A percentile compares a stretch with the other conserved stretches of the same genome.
These are phyloP conservation scores for Sitta europaea DNA, from an alignment of 2,113 vertebrate species.

Conservation along the genomic window DNA sequence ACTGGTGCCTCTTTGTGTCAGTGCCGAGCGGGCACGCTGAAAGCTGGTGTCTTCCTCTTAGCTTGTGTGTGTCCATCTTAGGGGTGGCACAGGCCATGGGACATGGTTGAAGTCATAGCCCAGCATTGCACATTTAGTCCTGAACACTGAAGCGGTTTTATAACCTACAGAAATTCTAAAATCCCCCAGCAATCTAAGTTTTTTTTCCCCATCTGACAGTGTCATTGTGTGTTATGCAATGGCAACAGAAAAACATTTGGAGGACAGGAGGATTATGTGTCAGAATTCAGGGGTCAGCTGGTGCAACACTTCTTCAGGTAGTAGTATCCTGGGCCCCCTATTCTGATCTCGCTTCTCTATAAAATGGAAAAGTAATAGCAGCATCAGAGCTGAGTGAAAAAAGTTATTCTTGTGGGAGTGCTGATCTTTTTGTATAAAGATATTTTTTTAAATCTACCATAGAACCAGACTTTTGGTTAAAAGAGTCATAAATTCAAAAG, in stretches of 20 bases:
- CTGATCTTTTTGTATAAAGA: not conserved
- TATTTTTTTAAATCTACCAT: not conserved
- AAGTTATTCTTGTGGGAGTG: not conserved
- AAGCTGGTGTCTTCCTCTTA: not conserved
- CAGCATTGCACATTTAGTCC: not conserved
- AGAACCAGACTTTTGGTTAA: not conserved
- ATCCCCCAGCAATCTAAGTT: not conserved
- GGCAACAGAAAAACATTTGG: not conserved
- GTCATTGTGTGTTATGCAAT: not conserved
- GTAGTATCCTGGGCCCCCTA: not conserved
- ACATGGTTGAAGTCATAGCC: not conserved
- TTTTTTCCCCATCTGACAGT: not conserved
- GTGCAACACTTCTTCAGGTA: not conserved
- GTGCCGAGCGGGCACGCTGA: accelerated
- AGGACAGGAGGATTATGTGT: not conserved
- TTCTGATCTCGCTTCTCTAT: not conserved
- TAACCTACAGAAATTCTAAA: not conserved
- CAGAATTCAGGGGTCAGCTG: not conserved
- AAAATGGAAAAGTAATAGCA: not conserved
- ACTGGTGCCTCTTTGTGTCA: not conserved
- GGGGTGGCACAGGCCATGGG: not conserved
- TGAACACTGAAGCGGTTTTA: not conserved
- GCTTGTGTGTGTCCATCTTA: not conserved
- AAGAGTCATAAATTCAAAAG: not conserved
- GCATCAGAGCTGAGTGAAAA: not conserved